Conservation (phyloP, 2,888 invertebrate species). For the Reticulitermes lucifugus region DNA sequence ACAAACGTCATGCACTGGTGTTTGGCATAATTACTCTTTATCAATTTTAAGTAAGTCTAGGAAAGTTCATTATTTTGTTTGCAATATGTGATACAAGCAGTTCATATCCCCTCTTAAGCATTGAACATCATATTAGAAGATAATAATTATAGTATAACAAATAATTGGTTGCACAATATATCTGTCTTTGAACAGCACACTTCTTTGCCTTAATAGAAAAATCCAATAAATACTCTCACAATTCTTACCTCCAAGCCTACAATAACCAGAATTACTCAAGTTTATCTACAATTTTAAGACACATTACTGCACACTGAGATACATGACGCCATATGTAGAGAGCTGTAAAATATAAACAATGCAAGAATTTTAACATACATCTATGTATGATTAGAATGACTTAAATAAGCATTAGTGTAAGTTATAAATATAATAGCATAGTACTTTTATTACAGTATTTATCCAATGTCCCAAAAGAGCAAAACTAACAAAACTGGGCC, state of each 20-base stretch:
- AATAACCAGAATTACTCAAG: background rate
- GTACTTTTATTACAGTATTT: background rate
- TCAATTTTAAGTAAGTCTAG: background rate
- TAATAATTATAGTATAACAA: background rate
- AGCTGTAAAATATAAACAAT: slow-evolving; percentile 12
- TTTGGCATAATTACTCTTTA: background rate
- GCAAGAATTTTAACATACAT: background rate
- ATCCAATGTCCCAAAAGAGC: background rate
- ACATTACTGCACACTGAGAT: slow-evolving; percentile 7
- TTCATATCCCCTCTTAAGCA: background rate
- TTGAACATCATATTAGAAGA: background rate
- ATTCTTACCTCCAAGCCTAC: background rate
- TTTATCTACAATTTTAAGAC: slow-evolving; percentile 22
- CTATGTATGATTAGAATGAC: slow-evolving; percentile 27
- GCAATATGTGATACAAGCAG: background rate
- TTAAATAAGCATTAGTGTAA: background rate
- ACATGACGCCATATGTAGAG: background rate
- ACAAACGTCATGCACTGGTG: background rate
- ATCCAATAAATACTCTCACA: background rate
- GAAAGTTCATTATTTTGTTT: background rate
- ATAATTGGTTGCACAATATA: background rate
- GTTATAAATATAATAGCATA: background rate
- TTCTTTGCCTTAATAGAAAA: background rate
- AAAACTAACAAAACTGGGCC: background rate
- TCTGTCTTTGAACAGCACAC: background rate